phyloP scores from a whole-genome alignment of 2,113 vertebrate genomes.

The Phodopus roborovskii region DNA sequence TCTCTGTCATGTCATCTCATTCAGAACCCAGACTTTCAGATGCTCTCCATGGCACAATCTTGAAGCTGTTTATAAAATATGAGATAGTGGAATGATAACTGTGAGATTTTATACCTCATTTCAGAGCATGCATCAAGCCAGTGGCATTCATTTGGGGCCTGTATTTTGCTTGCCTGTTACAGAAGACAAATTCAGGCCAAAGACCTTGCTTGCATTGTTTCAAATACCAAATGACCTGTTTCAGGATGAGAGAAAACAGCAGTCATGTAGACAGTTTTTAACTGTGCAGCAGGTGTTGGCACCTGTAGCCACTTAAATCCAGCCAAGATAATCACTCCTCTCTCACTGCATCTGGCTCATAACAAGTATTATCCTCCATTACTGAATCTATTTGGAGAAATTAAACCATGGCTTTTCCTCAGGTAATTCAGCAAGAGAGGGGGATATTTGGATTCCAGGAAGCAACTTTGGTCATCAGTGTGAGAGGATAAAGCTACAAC shows the following conservation, averaged over 20 bases:
- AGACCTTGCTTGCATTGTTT: slow-evolving; percentile 5
- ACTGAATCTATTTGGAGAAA: neutral
- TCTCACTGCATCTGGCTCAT: slow-evolving; percentile 22
- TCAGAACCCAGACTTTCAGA: neutral
- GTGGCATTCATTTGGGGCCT: neutral
- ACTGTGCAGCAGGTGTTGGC: slow-evolving; percentile 31
- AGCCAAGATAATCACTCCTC: slow-evolving; percentile 44
- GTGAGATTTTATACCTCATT: neutral
- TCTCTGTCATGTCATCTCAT: neutral
- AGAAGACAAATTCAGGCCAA: slow-evolving; percentile 44
- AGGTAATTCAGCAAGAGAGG: neutral
- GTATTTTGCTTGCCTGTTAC: slow-evolving; percentile 35
- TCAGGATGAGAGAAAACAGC: neutral
- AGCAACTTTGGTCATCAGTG: slow-evolving; percentile 9
- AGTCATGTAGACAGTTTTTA: neutral
- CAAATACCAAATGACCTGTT: slow-evolving; percentile 30
- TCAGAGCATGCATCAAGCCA: neutral
- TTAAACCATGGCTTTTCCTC: neutral
- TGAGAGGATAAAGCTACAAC: neutral
- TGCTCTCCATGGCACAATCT: neutral
- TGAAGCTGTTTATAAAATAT: neutral
- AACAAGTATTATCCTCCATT: neutral
- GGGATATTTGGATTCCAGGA: neutral
- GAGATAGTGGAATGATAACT: neutral
- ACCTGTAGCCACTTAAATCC: neutral